Base-by-base conservation (phyloP, 2,797 vertebrate species). In the Carduelis carduelis region DNA sequence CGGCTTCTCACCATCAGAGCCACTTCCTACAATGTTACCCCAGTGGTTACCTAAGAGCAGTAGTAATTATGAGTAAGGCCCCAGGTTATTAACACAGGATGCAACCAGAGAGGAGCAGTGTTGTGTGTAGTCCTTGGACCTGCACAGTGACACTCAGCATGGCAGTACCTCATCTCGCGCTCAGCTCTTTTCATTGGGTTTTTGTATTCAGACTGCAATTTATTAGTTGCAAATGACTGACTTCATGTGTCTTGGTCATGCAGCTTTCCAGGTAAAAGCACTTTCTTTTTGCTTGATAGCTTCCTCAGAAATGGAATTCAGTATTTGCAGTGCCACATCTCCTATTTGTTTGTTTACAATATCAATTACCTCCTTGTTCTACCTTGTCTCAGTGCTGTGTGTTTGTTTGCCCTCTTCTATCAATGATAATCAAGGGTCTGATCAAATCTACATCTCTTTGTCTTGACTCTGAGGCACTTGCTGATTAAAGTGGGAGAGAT, bases 381-480 rank as follows among this genome's bases (percentile, higher is more conserved):
- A 18, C 53, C 49, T 89, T 69, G 53, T 90, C 69, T 71, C 30
- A 2, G 28, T 34, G 26, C 14, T 61, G 11, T 70, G 53, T 87
- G 75, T 87, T 90, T 83, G 44, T 93, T 87, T 93, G 60, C 41
- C 37, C 56, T 89, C 60, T 76, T 69, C 78, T 83, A 75, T 95
- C 64, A 74, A 14, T 47, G 79, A 46, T 83, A 88, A 92, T 80
- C 52, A 79, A 91, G 71, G 23, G 53, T 71, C 46, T 91, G 65
- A 91, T 88, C 24, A 88, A 88, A 91, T 86, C 76, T 78, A 11
- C 75, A 43, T 83, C 71, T 84, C 66, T 82, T 84, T 90, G 44
- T 80, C 81, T 82, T 87, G 75, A 77, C 30, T 64, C 86, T 83
- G 61, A 71, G 50, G 24, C 49, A 11, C 17, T 68, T 92, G n/a